Evolutionary conservation across 2,113 vertebrate genomes (phyloP), one percentile per base, ranked within the genome.

Genomic region (Tympanuchus pallidicinctus): DNA sequence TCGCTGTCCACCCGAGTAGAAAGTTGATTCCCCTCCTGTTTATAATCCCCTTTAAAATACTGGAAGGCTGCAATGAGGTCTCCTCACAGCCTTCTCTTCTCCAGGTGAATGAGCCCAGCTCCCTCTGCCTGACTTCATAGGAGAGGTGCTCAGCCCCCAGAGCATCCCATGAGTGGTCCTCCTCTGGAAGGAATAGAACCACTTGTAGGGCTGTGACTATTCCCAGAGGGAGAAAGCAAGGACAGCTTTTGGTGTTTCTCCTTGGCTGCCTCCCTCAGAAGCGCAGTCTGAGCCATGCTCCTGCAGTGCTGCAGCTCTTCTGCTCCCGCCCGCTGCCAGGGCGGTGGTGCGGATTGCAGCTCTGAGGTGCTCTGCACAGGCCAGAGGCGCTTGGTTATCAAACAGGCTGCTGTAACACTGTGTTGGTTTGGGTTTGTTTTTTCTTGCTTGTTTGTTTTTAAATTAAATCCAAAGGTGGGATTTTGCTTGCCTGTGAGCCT

Each of bases 141-240:
- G 50, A 27, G 25, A 27, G 25, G 50, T 27, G 13, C 50, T 52
- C 50, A 27, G 25, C 25, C 25, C 50, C 27, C 50, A 27, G 25
- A 52, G 8, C 50, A 52, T 52, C 25, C 50, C 50, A 52, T 10
- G 13, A 52, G 12, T 5, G 13, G 50, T 52, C 50, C 25, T 52
- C 25, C 25, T 52, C 50, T 52, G 50, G 50, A 52, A 52, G 25
- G 50, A 72, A 36, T 1, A 8, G 43, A 59, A 19, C 32, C 1
- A 0, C 0, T 1, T 1, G 2, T 14, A 2, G 52, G n/a, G 43
- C 52, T 66, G 66, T 38, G 4, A 2, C 59, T 22, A 18, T 54
- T 45, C 27, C 38, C 0, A 0, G 13, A 54, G 45, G 24, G 18
- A 45, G 73, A 67, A 38, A 52, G 40, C 1, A 1, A 9, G 25